These are phyloP conservation scores for Probaryconus sp. DNA, from an alignment of 1,140 invertebrate genomes.

Conservation along the genomic window DNA sequence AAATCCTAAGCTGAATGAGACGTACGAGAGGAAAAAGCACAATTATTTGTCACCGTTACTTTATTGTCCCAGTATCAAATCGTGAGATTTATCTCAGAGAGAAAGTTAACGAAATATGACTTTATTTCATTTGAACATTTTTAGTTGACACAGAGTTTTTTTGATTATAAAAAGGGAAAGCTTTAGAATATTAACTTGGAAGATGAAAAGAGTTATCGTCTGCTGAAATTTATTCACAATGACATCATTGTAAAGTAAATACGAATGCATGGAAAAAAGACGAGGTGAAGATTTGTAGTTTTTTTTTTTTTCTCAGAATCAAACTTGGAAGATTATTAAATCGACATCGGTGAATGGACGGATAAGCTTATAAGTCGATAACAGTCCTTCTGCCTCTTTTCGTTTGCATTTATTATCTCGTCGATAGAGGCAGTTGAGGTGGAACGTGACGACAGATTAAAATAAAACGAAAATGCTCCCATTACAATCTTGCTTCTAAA, in stretches of 20 bases:
- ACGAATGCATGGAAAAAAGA: too few relatives aligned
- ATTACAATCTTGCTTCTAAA: constrained; percentile 35
- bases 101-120: constrained; percentile 52
- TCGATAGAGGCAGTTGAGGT: background rate
- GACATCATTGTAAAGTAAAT: too few relatives aligned
- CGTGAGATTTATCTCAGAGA: constrained; percentile 5
- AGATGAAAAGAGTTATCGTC: too few relatives aligned
- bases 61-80: constrained; percentile 42
- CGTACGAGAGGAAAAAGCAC: constrained; percentile 24
- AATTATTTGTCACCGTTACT: constrained; percentile 43
- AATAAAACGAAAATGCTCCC: constrained; percentile 13
- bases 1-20: constrained; percentile 10
- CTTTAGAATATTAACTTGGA: constrained; percentile 24
- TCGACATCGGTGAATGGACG: too few relatives aligned
- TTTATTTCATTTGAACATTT: constrained; percentile 28
- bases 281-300: too few relatives aligned
- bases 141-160: constrained; percentile 2
- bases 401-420: constrained; percentile 16
- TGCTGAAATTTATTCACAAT: too few relatives aligned
- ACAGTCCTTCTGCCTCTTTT: background rate
- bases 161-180: constrained; percentile 38
- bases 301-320: too few relatives aligned
- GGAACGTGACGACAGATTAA: constrained; percentile 5
- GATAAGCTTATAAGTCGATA: constrained; percentile 13
- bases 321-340: too few relatives aligned